phyloP scores from a whole-genome alignment of 2,113 vertebrate genomes.

The Pluvianellus socialis region DNA sequence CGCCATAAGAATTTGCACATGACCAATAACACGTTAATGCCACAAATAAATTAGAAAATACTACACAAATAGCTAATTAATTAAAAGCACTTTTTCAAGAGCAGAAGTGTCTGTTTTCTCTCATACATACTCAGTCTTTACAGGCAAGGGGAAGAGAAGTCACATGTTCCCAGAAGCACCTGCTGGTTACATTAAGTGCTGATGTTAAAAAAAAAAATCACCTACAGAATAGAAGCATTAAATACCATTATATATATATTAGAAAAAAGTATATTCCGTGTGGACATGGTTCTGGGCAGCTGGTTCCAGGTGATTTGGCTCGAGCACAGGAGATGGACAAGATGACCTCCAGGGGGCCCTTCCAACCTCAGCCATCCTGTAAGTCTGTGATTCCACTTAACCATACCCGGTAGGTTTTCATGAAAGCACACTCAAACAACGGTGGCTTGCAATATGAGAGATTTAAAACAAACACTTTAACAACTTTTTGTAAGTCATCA shows the following conservation, averaged over 20 bases:
- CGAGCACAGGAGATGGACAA: background rate
- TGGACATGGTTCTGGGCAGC: background rate
- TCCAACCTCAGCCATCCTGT: background rate
- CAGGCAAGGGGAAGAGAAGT: background rate
- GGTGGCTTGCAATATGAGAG: background rate
- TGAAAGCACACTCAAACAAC: background rate
- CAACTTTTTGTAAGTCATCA: background rate
- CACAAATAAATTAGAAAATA: background rate
- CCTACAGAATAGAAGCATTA: background rate
- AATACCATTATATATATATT: accelerated
- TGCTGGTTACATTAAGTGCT: background rate
- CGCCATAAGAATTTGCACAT: background rate
- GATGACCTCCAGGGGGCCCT: background rate
- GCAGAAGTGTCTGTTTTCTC: background rate
- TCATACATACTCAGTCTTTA: background rate
- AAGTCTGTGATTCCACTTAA: background rate
- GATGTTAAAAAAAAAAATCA: background rate
- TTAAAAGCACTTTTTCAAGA: background rate
- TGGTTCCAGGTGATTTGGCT: background rate
- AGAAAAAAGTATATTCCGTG: background rate
- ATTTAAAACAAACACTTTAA: background rate
- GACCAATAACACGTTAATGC: background rate
- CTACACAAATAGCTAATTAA: background rate
- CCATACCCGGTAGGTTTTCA: background rate
- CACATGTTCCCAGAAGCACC: background rate